Conservation (phyloP, 2,888 invertebrate genomes). For the Furcula furcula region DNA sequence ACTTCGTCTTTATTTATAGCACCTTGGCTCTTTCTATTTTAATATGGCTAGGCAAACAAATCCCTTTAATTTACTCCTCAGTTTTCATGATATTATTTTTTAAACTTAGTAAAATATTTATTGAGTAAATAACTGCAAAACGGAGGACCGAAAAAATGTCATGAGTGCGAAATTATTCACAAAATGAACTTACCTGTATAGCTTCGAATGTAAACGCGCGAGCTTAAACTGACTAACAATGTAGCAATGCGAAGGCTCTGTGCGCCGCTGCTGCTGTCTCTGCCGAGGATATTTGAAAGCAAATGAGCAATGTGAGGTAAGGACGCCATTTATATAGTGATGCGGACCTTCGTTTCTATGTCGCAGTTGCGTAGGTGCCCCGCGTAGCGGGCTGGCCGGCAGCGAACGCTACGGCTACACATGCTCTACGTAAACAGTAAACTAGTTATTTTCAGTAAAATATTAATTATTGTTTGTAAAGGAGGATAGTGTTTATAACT, state of each 20-base stretch:
- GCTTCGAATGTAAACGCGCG: slow-evolving; percentile 4
- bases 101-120: too few relatives aligned
- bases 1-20: slow-evolving; percentile 7
- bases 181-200: slow-evolving; percentile 18
- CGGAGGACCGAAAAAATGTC: too few relatives aligned
- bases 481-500: too few relatives aligned
- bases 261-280: slow-evolving; percentile 42
- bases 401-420: slow-evolving; percentile 20
- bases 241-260: slow-evolving; percentile 15
- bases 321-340: slow-evolving; percentile 61
- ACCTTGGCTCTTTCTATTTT: too few relatives aligned
- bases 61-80: too few relatives aligned
- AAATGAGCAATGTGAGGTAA: slow-evolving; percentile 62
- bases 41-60: too few relatives aligned
- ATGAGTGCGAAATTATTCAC: too few relatives aligned
- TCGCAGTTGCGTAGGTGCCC: slow-evolving; percentile 46
- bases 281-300: slow-evolving; percentile 54
- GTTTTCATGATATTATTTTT: too few relatives aligned
- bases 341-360: slow-evolving; percentile 34
- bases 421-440: slow-evolving; percentile 10
- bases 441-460: too few relatives aligned
- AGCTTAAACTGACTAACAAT: slow-evolving; percentile 10
- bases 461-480: too few relatives aligned
- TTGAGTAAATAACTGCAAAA: too few relatives aligned
- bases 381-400: slow-evolving; percentile 33